Conservation (phyloP, 2,797 vertebrate genomes). For the Orientallactaga sibirica region DNA sequence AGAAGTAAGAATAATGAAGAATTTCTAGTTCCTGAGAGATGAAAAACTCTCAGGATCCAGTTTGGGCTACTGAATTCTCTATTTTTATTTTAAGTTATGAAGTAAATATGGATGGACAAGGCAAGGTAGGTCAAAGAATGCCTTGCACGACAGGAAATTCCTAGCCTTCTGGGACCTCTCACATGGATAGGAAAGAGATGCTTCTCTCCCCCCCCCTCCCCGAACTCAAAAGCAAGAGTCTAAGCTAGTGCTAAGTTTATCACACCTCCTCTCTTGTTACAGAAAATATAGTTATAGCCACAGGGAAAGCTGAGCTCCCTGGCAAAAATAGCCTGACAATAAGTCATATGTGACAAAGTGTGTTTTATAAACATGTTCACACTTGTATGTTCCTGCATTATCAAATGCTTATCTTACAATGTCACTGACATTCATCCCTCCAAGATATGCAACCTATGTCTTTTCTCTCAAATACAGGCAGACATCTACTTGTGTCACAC, state of each 20-base stretch:
- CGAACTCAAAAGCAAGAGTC: not conserved
- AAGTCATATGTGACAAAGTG: not conserved
- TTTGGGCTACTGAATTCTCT: not conserved
- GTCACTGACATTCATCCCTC: not conserved
- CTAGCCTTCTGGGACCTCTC: conserved; percentile 11
- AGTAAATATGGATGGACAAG: not conserved
- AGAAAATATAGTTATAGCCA: not conserved
- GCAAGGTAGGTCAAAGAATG: not conserved
- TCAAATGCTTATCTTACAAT: not conserved
- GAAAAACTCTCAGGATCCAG: not conserved
- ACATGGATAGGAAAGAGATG: not conserved
- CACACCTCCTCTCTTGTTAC: not conserved
- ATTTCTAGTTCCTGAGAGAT: conserved; percentile 12
- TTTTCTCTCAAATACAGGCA: not conserved
- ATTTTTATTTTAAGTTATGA: not conserved
- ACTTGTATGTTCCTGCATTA: not conserved
- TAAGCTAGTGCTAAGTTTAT: not conserved
- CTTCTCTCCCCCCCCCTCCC: not conserved
- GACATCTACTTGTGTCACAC: not conserved
- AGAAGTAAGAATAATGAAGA: conserved; percentile 18
- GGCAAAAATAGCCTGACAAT: not conserved
- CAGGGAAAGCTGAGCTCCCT: not conserved
- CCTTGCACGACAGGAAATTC: not conserved
- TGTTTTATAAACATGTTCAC: conserved; percentile 26
- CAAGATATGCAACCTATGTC: not conserved